phyloP scores from a whole-genome alignment of 2,888 invertebrate genomes.

The Druceiella hillmani region DNA sequence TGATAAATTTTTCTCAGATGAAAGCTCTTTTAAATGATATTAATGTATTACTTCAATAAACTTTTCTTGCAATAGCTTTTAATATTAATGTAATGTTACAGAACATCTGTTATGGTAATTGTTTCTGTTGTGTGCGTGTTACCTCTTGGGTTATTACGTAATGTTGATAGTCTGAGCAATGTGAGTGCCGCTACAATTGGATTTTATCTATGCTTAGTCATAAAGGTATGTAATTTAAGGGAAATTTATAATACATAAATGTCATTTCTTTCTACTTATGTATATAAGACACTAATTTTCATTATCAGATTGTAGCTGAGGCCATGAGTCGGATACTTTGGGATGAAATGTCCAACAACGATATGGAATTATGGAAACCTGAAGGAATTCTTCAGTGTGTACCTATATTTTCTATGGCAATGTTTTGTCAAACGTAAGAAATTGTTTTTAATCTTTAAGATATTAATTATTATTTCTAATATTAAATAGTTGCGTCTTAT shows the following conservation, averaged over 20 bases:
- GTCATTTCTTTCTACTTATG: background rate
- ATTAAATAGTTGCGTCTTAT: slow-evolving; percentile 1
- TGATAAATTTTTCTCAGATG: too few relatives aligned
- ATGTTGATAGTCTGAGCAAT: slow-evolving; percentile 83
- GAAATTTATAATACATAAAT: background rate
- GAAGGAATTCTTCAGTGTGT: slow-evolving; percentile 85
- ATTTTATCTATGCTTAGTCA: slow-evolving; percentile 84
- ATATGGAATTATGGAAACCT: slow-evolving; percentile 76
- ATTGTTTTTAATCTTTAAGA: slow-evolving; percentile 5
- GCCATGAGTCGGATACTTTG: slow-evolving; percentile 68
- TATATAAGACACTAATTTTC: slow-evolving; percentile 2
- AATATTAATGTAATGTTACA: too few relatives aligned
- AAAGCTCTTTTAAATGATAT: too few relatives aligned
- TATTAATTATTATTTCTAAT: background rate
- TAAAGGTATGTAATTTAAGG: slow-evolving; percentile 57
- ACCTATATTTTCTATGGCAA: slow-evolving; percentile 94
- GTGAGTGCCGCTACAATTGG: slow-evolving; percentile 86
- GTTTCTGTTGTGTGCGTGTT: slow-evolving; percentile 78
- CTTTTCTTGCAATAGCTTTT: too few relatives aligned
- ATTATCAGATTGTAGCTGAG: slow-evolving; percentile 67
- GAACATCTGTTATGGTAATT: slow-evolving; percentile 63
- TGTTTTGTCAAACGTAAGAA: slow-evolving; percentile 92
- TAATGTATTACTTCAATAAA: too few relatives aligned
- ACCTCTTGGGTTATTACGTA: slow-evolving; percentile 82
- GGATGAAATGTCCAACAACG: slow-evolving; percentile 67